Conservation (phyloP, 1,140 invertebrate species). For the Gryllus bimaculatus region DNA sequence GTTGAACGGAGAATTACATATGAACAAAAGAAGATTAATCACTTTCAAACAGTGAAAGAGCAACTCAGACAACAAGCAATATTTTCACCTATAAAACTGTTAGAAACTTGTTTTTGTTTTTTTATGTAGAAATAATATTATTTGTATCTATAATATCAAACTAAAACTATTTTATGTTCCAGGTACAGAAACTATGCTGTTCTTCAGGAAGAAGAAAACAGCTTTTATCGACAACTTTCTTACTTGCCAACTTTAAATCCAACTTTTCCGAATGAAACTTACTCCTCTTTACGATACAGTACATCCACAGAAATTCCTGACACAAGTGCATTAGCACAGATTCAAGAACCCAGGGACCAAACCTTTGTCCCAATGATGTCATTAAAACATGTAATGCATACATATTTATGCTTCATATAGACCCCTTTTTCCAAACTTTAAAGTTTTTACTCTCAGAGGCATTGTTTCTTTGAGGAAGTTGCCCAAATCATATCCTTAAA, state of each 20-base stretch:
- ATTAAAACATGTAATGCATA: background rate
- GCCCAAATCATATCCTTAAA: too few species aligned
- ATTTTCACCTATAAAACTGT: too few species aligned
- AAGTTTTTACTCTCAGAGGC: too few species aligned
- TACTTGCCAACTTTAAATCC: background rate
- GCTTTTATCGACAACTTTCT: background rate
- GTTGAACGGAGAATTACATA: too few species aligned
- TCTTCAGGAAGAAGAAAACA: background rate
- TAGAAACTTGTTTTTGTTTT: too few species aligned
- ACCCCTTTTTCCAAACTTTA: too few species aligned
- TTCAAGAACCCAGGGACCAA: background rate
- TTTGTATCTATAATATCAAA: background rate
- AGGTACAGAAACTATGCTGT: background rate
- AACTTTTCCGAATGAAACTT: background rate
- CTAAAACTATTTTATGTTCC: background rate
- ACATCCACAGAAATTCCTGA: background rate
- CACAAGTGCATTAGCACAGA: background rate
- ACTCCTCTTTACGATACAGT: background rate
- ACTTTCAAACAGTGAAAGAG: too few species aligned
- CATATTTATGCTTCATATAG: too few species aligned
- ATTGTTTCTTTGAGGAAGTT: too few species aligned
- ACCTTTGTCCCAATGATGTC: background rate
- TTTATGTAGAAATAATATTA: too few species aligned
- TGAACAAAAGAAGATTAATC: too few species aligned
- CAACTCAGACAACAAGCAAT: too few species aligned